Evolutionary conservation across 2,797 vertebrate genomes (phyloP).

Genomic region (Macropodus opercularis): DNA sequence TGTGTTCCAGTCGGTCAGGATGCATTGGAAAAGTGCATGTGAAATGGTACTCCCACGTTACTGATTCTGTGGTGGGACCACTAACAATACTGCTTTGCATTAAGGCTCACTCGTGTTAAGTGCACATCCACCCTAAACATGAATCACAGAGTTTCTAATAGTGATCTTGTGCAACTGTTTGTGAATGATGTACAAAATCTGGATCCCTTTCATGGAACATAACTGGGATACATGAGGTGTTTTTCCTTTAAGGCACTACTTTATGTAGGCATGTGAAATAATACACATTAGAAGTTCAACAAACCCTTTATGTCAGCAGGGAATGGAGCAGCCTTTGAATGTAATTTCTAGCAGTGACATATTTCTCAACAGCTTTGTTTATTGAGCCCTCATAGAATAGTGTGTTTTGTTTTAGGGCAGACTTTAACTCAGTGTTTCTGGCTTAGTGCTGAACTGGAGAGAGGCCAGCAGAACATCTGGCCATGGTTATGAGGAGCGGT

Average conservation of each 20-base stretch:
- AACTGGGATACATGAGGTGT: background rate
- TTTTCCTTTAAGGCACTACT: constrained; percentile 11
- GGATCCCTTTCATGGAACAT: background rate
- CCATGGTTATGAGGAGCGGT: constrained; percentile 64
- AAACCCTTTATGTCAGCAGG: constrained; percentile 16
- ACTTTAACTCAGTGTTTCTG: constrained; percentile 48
- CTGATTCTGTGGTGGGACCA: constrained; percentile 13
- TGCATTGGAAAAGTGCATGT: constrained; percentile 28
- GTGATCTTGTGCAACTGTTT: background rate
- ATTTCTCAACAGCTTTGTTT: constrained; percentile 11
- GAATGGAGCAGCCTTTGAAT: constrained; percentile 14
- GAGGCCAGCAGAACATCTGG: constrained; percentile 74
- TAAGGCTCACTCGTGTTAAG: constrained; percentile 21
- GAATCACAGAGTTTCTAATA: background rate
- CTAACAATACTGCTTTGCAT: constrained; percentile 37
- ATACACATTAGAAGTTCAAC: background rate
- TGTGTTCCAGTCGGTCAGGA: constrained; percentile 19
- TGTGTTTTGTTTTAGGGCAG: constrained; percentile 43
- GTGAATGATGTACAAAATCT: background rate
- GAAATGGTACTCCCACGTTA: constrained; percentile 25
- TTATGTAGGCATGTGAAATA: constrained; percentile 3
- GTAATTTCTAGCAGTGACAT: background rate
- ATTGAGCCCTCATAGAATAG: constrained; percentile 25
- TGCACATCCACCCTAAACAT: constrained; percentile 39
- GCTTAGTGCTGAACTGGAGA: constrained; percentile 64